A percentile compares a stretch with the other conserved stretches of the same genome.
phyloP scores from a whole-genome alignment of 1,140 invertebrate genomes.

The Globodera rostochiensis region DNA sequence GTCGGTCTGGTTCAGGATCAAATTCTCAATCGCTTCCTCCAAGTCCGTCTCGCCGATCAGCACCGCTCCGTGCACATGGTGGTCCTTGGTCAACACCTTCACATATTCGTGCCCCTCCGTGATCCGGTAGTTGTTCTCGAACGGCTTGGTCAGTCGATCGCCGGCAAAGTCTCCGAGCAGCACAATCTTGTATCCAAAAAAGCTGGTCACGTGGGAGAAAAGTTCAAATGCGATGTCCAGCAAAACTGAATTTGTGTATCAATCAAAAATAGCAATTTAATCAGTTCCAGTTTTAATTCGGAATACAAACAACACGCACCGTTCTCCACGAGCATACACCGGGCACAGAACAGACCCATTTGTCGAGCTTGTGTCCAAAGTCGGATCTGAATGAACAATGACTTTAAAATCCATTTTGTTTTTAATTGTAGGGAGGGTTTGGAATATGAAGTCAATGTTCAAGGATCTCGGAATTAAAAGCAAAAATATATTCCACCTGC shows the following conservation, averaged over 20 bases:
- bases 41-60: slow-evolving; percentile 94
- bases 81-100: slow-evolving; percentile 76
- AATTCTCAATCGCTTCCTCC: slow-evolving; percentile 71
- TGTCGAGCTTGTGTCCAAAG: slow-evolving; percentile 96
- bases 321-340: slow-evolving; percentile 76
- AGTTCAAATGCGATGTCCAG: slow-evolving; percentile 95
- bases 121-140: slow-evolving; percentile 37
- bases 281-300: not conserved
- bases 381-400: slow-evolving; percentile 74
- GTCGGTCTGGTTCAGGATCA: slow-evolving; percentile 43
- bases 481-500: slow-evolving; percentile 65
- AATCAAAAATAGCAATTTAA: too few species aligned
- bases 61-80: slow-evolving; percentile 85
- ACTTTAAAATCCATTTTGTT: slow-evolving; percentile 22
- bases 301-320: not conserved
- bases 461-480: too few species aligned
- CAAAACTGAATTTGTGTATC: slow-evolving; percentile 25
- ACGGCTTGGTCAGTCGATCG: slow-evolving; percentile 38
- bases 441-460: not conserved
- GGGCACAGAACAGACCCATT: slow-evolving; percentile 91
- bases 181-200: slow-evolving; percentile 85
- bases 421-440: not conserved
- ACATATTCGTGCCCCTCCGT: slow-evolving; percentile 44
- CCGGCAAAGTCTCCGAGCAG: slow-evolving; percentile 49
- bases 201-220: slow-evolving; percentile 90